Base-by-base conservation (phyloP, 1,140 invertebrate species). In the Halesus radiatus region DNA sequence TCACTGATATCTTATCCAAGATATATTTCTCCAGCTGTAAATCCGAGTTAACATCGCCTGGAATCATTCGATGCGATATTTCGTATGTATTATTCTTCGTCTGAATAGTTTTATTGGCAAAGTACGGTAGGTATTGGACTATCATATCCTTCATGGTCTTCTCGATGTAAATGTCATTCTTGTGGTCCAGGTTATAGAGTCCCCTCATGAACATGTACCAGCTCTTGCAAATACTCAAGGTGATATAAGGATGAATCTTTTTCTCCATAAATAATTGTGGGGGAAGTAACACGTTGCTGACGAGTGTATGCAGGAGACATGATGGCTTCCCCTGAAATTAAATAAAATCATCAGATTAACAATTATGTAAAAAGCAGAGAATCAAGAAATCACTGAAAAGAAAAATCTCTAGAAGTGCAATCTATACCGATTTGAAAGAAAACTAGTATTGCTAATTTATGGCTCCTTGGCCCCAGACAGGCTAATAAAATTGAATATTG, bases 201-300 rank as follows among this genome's bases (percentile, higher is more conserved):
- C 83, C 83, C 45, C 23, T 75, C 83, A 84, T 84, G 50, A 84
- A 81, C 62, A 82, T 80, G 64, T 80, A 84, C 83, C 83, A 84
- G 37, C 78, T 80, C 68, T 78, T 84, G 45, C 83, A 84, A 20
- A 82, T 72, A 29, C 78, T 68, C 7, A 76, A 32, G 15, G 64
- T 73, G 16, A 80, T 52, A 16, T 84, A 78, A 1, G 75, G 70
- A 74, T 81, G 83, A 16, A 80, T n/a, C 75, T 82, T 84, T 53
- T 84, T 84, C 5, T 81, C 83, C 80, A 84, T 82, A 64, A 84
- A 84, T 13, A 84, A 6, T 82, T 84, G 83, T 13, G 80, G 80
- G 3, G 83, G 83, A 16, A 84, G 79, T 23, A 84, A 58, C 22
- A 84, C 70, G 53, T 68, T 80, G 18, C 75, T 79, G 26, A 84